These are phyloP conservation scores for Hypselothyrea guttata DNA, from an alignment of 2,888 invertebrate genomes.

Conservation along the genomic window DNA sequence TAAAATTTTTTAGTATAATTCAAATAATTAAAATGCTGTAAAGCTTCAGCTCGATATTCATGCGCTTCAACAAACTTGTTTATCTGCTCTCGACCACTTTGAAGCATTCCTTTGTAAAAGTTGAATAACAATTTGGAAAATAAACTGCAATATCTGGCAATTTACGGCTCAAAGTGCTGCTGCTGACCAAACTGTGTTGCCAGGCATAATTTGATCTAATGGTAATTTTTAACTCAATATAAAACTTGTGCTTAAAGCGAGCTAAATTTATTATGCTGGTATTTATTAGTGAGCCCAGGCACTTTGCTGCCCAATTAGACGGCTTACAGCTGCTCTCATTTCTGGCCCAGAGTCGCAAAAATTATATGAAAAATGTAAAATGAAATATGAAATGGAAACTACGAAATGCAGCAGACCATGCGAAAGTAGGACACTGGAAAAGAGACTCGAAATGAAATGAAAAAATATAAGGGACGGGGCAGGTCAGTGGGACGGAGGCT, in stretches of 20 bases:
- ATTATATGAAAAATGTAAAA: constrained; percentile 28
- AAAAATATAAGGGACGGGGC: too few species aligned
- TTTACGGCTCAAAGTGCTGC: background rate
- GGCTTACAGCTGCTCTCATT: constrained; percentile 44
- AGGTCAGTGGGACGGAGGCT: too few species aligned
- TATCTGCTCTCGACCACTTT: too few species aligned
- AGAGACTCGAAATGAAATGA: constrained; percentile 3
- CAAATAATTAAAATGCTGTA: too few species aligned
- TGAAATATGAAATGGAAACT: too few species aligned
- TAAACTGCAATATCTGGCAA: too few species aligned
- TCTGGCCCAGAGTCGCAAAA: constrained; percentile 24
- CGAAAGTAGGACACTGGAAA: constrained; percentile 32
- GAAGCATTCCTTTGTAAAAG: background rate
- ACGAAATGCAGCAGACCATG: constrained; percentile 52
- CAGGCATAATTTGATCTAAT: constrained; percentile 38
- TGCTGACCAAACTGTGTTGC: constrained; percentile 16
- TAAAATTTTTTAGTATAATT: too few species aligned
- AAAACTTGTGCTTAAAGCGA: constrained; percentile 32
- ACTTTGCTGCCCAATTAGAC: constrained; percentile 64
- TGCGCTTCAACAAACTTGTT: too few species aligned
- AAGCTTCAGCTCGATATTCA: too few species aligned
- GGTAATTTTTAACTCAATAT: constrained; percentile 22
- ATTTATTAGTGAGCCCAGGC: constrained; percentile 50
- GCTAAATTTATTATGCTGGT: constrained; percentile 47
- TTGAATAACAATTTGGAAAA: constrained; percentile 1